Percentiles rank a stretch among this genome's conserved stretches.
These are phyloP conservation scores for Rhinolophus ferrumequinum DNA, from an alignment of 2,113 vertebrate species.

Conservation along the genomic window DNA sequence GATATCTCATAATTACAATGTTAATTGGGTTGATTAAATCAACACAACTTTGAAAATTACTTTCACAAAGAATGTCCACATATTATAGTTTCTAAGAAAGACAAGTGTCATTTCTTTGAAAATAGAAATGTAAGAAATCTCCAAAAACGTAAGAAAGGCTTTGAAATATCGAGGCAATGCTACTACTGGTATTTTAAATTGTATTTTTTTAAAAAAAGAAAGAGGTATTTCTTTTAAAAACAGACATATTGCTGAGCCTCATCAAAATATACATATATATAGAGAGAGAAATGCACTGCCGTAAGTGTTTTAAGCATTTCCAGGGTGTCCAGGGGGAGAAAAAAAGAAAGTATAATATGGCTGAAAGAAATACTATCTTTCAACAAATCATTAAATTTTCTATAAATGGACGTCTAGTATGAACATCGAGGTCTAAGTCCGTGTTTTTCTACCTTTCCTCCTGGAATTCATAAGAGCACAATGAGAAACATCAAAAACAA, in stretches of 20 bases:
- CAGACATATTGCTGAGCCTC: neutral
- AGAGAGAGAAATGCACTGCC: neutral
- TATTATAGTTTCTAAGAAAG: constrained; percentile 13
- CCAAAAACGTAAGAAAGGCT: neutral
- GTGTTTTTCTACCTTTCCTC: neutral
- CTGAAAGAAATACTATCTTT: neutral
- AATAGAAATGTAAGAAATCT: constrained; percentile 49
- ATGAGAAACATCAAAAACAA: neutral
- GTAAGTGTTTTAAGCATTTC: neutral
- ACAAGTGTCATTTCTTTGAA: constrained; percentile 30
- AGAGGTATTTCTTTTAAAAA: neutral
- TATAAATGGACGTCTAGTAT: neutral
- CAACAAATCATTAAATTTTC: neutral
- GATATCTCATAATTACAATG: constrained; percentile 68
- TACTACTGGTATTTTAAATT: neutral
- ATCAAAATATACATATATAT: neutral
- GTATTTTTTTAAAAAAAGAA: neutral
- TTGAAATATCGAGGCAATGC: neutral
- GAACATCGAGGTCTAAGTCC: neutral
- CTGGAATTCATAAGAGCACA: neutral
- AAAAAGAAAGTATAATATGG: neutral
- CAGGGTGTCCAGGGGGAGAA: neutral
- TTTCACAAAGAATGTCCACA: constrained; percentile 41
- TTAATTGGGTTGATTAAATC: constrained; percentile 69
- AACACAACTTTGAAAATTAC: constrained; percentile 74